phyloP scores from a whole-genome alignment of 2,113 vertebrate species.

The Hylia prasina region DNA sequence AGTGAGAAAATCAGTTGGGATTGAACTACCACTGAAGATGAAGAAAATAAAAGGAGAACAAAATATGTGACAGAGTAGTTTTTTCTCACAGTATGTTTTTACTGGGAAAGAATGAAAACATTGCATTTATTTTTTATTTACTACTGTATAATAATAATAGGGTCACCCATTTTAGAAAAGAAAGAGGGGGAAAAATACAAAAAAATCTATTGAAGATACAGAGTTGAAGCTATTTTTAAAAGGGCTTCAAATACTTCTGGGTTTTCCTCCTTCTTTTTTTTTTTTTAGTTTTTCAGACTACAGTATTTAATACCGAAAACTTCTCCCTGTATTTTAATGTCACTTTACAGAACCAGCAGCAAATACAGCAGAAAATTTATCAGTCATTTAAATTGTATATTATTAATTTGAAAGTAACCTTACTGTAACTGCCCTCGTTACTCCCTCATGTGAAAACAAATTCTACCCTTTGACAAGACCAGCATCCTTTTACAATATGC shows the following conservation, averaged over 20 bases:
- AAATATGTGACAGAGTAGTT: not conserved
- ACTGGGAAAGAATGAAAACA: not conserved
- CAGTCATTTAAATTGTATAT: not conserved
- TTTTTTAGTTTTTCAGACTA: not conserved
- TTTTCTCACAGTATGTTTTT: not conserved
- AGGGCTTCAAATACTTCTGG: not conserved
- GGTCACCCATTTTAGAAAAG: not conserved
- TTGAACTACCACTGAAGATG: not conserved
- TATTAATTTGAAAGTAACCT: not conserved
- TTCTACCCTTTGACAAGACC: not conserved
- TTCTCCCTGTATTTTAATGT: not conserved
- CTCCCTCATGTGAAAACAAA: not conserved
- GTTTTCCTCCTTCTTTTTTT: accelerated
- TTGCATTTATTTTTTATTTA: not conserved
- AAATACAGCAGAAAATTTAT: not conserved
- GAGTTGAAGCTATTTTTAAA: not conserved
- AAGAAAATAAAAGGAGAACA: not conserved
- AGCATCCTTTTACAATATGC: not conserved
- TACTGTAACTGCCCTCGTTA: not conserved
- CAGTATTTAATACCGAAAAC: not conserved
- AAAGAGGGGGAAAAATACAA: not conserved
- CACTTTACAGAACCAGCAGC: not conserved
- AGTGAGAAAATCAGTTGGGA: not conserved
- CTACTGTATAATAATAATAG: not conserved
- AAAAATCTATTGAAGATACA: not conserved